Base-by-base conservation (phyloP, 2,888 invertebrate genomes). In the Rhyacophila evoluta region DNA sequence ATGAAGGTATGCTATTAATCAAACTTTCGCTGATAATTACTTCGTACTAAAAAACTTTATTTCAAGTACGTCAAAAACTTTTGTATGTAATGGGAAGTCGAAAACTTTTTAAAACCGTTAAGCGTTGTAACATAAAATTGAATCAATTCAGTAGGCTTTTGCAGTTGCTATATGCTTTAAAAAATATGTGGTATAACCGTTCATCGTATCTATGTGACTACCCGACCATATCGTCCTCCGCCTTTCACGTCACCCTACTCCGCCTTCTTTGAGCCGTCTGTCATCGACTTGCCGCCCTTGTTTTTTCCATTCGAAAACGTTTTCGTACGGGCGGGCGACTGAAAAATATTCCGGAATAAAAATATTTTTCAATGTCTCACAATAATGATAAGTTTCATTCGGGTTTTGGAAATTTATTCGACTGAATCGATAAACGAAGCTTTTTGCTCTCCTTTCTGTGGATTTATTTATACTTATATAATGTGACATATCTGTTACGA, bases 321-420 rank as follows among this genome's bases (percentile, higher is more conserved):
- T 55, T 72, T 55, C 67, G 19, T 77, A 72, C n/a, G 27, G 27
- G 55, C 28, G 36, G 70, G 39, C 36, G 72, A 11, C 73, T 74
- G 71, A 74, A 72, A 77, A 77, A 75, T 77, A 37, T 77, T 77
- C 55, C 12, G 19, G 38, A 71, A 72, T 73, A 76, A 79, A 79
- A 79, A 77, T 77, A 79, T 79, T 79, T 79, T 79, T 79, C 79
- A 79, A 77, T 77, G 74, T 79, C 77, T 74, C 74, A 28, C 37
- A 19, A 39, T 71, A 74, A 74, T 74, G 79, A 79, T 79, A 74
- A 70, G 74, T 72, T 74, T 71, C 25, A 71, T 39, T 74, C 72
- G 55, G 37, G 38, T 74, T 72, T 76, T 19, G 29, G 8, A 10
- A 33, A 72, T 72, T 33, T 25, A 36, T 72, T 37, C 19, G 2